Evolutionary conservation across 2,113 vertebrate species (phyloP).

Genomic region (Chrysemys picta): DNA sequence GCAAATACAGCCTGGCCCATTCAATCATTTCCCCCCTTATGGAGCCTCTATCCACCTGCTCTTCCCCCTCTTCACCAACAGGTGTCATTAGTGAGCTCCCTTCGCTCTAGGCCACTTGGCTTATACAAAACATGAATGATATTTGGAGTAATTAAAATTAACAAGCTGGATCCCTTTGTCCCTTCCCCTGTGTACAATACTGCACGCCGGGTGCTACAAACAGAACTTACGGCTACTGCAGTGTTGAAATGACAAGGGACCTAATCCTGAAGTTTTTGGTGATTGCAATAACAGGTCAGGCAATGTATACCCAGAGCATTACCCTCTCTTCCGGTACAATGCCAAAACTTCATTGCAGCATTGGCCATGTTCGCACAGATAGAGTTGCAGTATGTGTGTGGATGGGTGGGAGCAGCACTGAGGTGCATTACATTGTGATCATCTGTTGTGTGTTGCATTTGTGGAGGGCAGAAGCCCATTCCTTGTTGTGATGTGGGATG

Average conservation of each 20-base stretch:
- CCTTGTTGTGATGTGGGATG: too few species aligned
- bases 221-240: background rate
- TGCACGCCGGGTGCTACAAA: background rate
- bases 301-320: background rate
- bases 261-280: background rate
- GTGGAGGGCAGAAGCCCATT: background rate
- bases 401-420: background rate
- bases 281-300: background rate
- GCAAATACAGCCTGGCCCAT: too few species aligned
- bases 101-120: background rate
- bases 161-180: background rate
- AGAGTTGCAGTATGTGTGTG: background rate
- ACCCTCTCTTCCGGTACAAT: background rate
- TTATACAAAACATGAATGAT: background rate
- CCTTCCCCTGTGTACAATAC: background rate
- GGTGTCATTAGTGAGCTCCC: background rate
- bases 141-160: background rate
- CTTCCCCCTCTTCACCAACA: background rate
- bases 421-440: background rate
- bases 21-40: background rate
- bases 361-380: background rate
- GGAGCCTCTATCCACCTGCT: background rate
- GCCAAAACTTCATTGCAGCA: background rate
- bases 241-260: background rate
- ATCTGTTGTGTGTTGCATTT: background rate